Base-by-base conservation (phyloP, 2,797 vertebrate genomes). In the Scomberomorus guttatus region DNA sequence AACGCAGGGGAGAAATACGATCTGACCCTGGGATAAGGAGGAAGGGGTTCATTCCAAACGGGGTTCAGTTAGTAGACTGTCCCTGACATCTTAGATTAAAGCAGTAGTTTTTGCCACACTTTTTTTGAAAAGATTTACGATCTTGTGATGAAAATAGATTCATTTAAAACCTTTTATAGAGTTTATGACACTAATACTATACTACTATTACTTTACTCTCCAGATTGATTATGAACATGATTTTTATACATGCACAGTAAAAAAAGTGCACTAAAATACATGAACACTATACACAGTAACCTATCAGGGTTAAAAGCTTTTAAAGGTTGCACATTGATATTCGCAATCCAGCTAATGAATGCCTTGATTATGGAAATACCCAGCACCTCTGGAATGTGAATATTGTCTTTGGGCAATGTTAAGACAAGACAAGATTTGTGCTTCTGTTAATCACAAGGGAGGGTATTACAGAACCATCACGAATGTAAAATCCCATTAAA, bases 401-500 rank as follows among this genome's bases (percentile, higher is more conserved):
- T 52, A 72, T 11, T 20, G 27, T 15, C 64, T n/a, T 34, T 61
- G 50, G 44, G 52, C 63, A 29, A 54, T 3, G 42, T 56, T 70
- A 77, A 5, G n/a, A 39, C 61, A 48, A 42, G 56, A 60, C 34
- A 68, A 50, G 76, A 87, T 80, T 51, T 63, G 54, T 48, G 66
- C 44, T 75, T 72, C 67, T 80, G 60, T 77, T 83, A 83, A 80
- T 78, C 79, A 72, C 72, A 51, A 25, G 81, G 75, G 56, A 80
- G 55, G 73, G 27, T 46, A 82, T 79, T 88, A 87, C 24, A 69
- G 57, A 79, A 65, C n/a, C 80, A 72, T 61, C 29, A 22, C 46
- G 37, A 60, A 87, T 65, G 63, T 34, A 61, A 67, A 86, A 83
- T 84, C 74, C 60, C 64, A 87, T 87, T 83, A 81, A n/a, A n/a